Base-by-base conservation (phyloP, 2,113 vertebrate genomes). In the Panthera tigris region DNA sequence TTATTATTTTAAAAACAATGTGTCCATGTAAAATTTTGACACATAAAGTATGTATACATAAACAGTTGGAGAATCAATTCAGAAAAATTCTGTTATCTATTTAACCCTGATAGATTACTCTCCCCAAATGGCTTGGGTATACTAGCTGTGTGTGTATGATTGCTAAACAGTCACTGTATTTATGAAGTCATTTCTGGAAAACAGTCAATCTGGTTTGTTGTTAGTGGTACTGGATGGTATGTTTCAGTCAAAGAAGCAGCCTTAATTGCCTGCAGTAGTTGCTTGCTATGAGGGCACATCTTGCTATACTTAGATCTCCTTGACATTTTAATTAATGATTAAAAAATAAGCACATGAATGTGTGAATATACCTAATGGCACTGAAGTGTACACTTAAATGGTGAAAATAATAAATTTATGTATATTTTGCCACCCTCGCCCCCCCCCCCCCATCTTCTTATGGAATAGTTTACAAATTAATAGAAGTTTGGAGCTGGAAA, bases 291-390 rank as follows among this genome's bases (percentile, higher is more conserved):
- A 52, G 65, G 19, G 12, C 6, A 39, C 19, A 48, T 63, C 27
- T 93, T 81, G 41, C 52, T 86, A 57, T 57, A 57, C 4, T 45
- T 61, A 71, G 76, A 65, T 74, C 29, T 95, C 23, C 65, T 65
- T 97, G 63, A 45, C 69, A 84, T 89, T 88, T 95, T 87, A 78
- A 87, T 66, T 61, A 92, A 76, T 82, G 82, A 33, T 92, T 55
- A 83, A 89, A 94, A 78, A 94, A 89, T 13, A 84, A 66, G n/a
- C 52, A 78, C 52, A 66, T 29, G 68, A 39, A 25, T 52, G 19
- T 39, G 57, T 91, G 55, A 92, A 82, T 78, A 31, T 31, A 66
- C 13, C 89, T 91, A 82, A n/a, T 73, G 52, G 15, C 19, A 45
- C 15, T 19, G 39, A 89, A 52, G 25, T 39, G 25, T 39, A 78